Evolutionary conservation across 2,888 invertebrate genomes (phyloP).

Genomic region (Anodontia alba): DNA sequence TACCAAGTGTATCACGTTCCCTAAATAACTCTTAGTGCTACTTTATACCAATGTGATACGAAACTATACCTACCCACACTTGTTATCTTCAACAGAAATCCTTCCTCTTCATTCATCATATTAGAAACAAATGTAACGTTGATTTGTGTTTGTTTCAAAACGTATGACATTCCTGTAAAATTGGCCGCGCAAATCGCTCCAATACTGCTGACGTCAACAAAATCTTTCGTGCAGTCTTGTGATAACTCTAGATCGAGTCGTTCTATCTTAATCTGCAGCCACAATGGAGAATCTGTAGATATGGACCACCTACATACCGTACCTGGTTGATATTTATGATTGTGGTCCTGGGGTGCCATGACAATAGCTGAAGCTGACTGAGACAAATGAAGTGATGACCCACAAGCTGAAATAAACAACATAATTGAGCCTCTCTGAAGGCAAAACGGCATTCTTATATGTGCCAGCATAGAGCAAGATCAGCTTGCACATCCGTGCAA

Average conservation of each 20-base stretch:
- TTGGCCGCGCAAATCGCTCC: background rate
- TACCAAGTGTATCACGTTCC: too few relatives aligned
- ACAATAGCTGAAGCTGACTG: background rate
- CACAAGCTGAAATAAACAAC: slow-evolving; percentile 2
- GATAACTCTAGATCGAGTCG: background rate
- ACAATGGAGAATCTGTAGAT: background rate
- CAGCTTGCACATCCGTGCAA: too few relatives aligned
- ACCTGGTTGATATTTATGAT: background rate
- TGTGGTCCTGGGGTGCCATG: background rate
- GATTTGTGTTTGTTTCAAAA: background rate
- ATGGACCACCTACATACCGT: background rate
- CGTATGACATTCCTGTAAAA: background rate
- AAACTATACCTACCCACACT: slow-evolving; percentile 9
- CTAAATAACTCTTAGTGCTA: too few relatives aligned
- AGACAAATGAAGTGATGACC: background rate
- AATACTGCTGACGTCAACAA: background rate
- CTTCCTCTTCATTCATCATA: background rate
- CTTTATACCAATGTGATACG: too few relatives aligned
- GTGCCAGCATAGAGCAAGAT: too few relatives aligned
- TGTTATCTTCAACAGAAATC: background rate
- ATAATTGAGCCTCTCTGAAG: too few relatives aligned
- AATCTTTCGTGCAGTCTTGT: background rate
- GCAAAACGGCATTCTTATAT: too few relatives aligned
- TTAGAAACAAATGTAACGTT: background rate
- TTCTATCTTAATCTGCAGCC: background rate